A percentile compares a stretch with the other conserved stretches of the same genome.
phyloP scores from a whole-genome alignment of 2,797 vertebrate genomes.

The Microctenopoma steveboyesi region DNA sequence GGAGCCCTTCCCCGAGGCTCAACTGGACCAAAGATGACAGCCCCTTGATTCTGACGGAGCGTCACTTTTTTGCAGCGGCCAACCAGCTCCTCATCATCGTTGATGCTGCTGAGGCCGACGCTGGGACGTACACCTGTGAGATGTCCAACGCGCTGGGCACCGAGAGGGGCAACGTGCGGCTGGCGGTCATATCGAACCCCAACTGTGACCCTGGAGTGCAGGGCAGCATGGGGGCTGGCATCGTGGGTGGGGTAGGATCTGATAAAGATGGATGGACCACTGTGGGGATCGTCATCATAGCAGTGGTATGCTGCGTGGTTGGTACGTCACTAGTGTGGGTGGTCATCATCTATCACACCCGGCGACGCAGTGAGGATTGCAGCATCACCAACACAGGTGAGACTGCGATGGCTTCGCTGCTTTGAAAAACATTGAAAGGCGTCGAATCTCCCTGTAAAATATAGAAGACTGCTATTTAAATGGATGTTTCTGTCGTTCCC shows the following conservation, averaged over 20 bases:
- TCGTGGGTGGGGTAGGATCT: constrained; percentile 40
- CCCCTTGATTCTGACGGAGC: constrained; percentile 90
- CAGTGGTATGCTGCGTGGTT: constrained; percentile 98
- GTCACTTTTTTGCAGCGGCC: constrained; percentile 96
- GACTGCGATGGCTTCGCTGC: constrained; percentile 16
- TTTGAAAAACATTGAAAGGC: too few species aligned
- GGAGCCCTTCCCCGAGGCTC: constrained; percentile 90
- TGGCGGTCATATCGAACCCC: constrained; percentile 90
- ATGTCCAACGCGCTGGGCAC: constrained; percentile 97
- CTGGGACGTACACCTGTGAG: constrained; percentile 94
- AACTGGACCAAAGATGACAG: constrained; percentile 98
- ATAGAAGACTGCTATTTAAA: not conserved
- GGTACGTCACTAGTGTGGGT: constrained; percentile 98
- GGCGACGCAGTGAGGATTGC: constrained; percentile 93
- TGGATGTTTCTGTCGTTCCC: not conserved
- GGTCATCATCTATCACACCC: constrained; percentile 98
- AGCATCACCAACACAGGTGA: constrained; percentile 97
- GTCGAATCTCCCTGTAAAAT: too few species aligned
- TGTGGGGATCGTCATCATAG: constrained; percentile 96
- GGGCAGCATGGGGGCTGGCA: constrained; percentile 27
- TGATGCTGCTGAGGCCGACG: constrained; percentile 90
- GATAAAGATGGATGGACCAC: constrained; percentile 94
- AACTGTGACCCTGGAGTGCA: constrained; percentile 92
- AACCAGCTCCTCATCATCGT: constrained; percentile 97
- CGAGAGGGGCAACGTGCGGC: constrained; percentile 90